Percentiles rank a stretch among this genome's conserved stretches.
phyloP scores from a whole-genome alignment of 1,140 invertebrate species.

The Thalassaphorura encarpata region DNA sequence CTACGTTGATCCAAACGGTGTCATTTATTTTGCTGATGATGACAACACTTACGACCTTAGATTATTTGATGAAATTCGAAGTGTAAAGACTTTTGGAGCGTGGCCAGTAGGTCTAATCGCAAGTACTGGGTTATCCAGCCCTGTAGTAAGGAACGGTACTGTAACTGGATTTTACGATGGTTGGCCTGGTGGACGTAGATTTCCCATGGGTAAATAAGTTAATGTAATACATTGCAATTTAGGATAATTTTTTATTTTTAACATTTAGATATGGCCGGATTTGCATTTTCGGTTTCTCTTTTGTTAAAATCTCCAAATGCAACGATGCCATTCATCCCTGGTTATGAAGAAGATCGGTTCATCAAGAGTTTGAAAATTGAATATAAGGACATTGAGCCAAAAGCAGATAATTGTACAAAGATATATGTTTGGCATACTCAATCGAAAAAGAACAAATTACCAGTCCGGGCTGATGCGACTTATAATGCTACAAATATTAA shows the following conservation, averaged over 20 bases:
- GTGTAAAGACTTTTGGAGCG: slow-evolving; percentile 71
- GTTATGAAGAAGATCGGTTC: slow-evolving; percentile 76
- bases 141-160: slow-evolving; percentile 54
- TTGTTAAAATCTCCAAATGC: slow-evolving; percentile 53
- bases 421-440: slow-evolving; percentile 79
- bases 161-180: slow-evolving; percentile 71
- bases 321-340: slow-evolving; percentile 59
- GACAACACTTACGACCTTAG: slow-evolving; percentile 88
- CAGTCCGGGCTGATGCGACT: slow-evolving; percentile 46
- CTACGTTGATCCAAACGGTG: slow-evolving; percentile 51
- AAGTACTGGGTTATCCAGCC: slow-evolving; percentile 57
- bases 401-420: slow-evolving; percentile 64
- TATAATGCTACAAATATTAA: slow-evolving; percentile 55
- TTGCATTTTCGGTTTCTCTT: slow-evolving; percentile 50
- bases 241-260: no score
- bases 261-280: slow-evolving; percentile 93
- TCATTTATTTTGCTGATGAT: slow-evolving; percentile 95
- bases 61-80: slow-evolving; percentile 75
- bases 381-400: slow-evolving; percentile 60
- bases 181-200: slow-evolving; percentile 69
- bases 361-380: slow-evolving; percentile 58
- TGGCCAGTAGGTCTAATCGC: slow-evolving; percentile 81
- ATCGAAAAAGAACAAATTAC: slow-evolving; percentile 63
- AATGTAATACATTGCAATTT: no score
- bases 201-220: no score